Evolutionary conservation across 2,113 vertebrate species (phyloP).

Genomic region (Bubo bubo): DNA sequence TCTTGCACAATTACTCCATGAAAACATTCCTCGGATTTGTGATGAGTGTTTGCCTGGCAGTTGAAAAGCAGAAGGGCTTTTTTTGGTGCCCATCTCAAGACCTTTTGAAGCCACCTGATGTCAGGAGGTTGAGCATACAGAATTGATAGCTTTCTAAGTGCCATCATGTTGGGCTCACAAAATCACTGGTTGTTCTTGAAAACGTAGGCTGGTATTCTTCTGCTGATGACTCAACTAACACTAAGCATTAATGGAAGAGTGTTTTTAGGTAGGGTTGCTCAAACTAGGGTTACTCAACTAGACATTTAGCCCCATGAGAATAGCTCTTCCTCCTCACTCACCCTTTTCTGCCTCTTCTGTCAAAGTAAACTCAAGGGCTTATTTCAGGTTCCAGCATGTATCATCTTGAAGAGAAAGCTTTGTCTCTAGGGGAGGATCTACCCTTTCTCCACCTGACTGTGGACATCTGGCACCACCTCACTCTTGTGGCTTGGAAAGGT

Average conservation of each 20-base stretch:
- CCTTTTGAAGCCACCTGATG: background rate
- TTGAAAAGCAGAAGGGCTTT: background rate
- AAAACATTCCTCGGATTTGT: background rate
- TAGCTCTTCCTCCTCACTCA: constrained; percentile 24
- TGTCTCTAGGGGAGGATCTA: constrained; percentile 4
- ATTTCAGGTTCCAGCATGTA: background rate
- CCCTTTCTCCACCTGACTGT: background rate
- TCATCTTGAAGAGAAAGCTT: constrained; percentile 27
- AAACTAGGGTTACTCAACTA: constrained; percentile 39
- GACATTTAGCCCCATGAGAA: constrained; percentile 19
- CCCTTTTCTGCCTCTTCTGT: constrained; percentile 12
- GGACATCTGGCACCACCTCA: constrained; percentile 5
- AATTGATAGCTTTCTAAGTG: background rate
- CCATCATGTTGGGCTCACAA: background rate
- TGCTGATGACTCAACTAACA: background rate
- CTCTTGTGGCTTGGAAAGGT: background rate
- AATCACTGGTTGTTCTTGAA: background rate
- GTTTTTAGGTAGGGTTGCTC: constrained; percentile 37
- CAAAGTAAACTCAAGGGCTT: background rate
- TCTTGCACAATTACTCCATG: constrained; percentile 27
- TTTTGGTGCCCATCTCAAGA: background rate
- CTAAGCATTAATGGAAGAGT: background rate
- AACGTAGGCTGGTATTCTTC: background rate
- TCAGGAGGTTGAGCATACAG: accelerated
- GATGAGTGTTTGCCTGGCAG: background rate